Base-by-base conservation (phyloP, 2,113 vertebrate species). In the Lampris megalopsis region DNA sequence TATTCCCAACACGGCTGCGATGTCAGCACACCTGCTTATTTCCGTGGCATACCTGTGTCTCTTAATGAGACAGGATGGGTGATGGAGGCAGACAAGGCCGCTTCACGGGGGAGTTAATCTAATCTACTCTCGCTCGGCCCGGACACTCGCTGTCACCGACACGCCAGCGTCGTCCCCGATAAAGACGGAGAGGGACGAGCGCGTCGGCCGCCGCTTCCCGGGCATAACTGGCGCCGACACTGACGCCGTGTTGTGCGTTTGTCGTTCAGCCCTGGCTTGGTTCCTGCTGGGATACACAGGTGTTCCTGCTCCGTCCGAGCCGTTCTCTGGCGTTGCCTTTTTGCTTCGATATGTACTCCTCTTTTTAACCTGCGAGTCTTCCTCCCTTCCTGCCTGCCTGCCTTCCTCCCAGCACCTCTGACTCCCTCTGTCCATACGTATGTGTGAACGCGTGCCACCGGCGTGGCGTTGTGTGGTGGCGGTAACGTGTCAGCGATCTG, bases 61-160 rank as follows among this genome's bases (percentile, higher is more conserved):
- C 80, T 86, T 88, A 89, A 91, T 80, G 58, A 90, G 90, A 91
- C 90, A 88, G 82, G 82, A 87, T 78, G 88, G 87, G 74, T 82
- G 84, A 90, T 90, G 87, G 80, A 81, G 86, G 80, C 74, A 79
- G 90, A 91, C 90, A 90, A 89, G 87, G 74, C 86, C 88, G 84
- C 71, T 90, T 90, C 90, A 89, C 87, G 82, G 80, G 88, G 90
- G 88, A 91, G 80, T 88, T 89, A 86, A 91, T 91, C 87, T 89
- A 89, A 91, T 91, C 88, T 83, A 83, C 85, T 89, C 80, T 82
- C 75, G 43, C 85, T 90, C 88, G 75, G 80, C 90, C 66, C 84
- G 90, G 88, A 91, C 88, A 84, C 75, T 81, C 7, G 80, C 88
- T 91, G 90, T 91, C 88, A 91, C 75, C 79, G 86, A 88, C 90